Evolutionary conservation across 2,797 vertebrate genomes (phyloP), one percentile per base, ranked within the genome.

Genomic region (Luscinia luscinia): DNA sequence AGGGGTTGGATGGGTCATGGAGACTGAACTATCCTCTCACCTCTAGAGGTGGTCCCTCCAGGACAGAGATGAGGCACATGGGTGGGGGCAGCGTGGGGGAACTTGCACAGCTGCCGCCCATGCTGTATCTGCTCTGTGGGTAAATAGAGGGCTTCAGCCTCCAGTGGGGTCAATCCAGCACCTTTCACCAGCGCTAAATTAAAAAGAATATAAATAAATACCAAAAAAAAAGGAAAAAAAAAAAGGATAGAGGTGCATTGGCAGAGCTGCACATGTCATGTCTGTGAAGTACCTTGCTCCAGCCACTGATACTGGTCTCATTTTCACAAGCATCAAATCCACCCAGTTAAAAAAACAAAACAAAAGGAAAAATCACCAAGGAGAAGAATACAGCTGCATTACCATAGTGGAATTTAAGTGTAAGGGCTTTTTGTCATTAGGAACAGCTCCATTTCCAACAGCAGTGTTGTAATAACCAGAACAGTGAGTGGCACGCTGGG

Each of bases 101-200:
- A 94, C 97, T 97, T 97, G 97, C 96, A 97, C 68, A 68, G 96
- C 96, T 97, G 97, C 96, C 96, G 84, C 97, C 97, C 97, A 92
- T 97, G 96, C 94, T 96, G 97, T 96, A 97, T 97, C 97, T 97
- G 97, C 84, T 97, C 96, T 97, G 96, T 97, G 96, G 97, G 77
- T 88, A 97, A 97, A 97, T 97, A 97, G 96, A 97, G 96, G 97
- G 97, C 96, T 97, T 97, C 97, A 97, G 97, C 97, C 97, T 97
- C 97, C 97, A 96, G 96, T 76, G 96, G 84, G 88, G 97, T 95
- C 96, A 97, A 96, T 97, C 96, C 97, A 97, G 96, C 96, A 97
- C 97, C 96, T 96, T 97, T 97, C 96, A 97, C 67, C 97, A 97
- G 97, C 96, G 95, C 96, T 97, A 97, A 97, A 97, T 97, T 96